phyloP scores from a whole-genome alignment of 1,140 invertebrate species.

The Drosophila navojoa region DNA sequence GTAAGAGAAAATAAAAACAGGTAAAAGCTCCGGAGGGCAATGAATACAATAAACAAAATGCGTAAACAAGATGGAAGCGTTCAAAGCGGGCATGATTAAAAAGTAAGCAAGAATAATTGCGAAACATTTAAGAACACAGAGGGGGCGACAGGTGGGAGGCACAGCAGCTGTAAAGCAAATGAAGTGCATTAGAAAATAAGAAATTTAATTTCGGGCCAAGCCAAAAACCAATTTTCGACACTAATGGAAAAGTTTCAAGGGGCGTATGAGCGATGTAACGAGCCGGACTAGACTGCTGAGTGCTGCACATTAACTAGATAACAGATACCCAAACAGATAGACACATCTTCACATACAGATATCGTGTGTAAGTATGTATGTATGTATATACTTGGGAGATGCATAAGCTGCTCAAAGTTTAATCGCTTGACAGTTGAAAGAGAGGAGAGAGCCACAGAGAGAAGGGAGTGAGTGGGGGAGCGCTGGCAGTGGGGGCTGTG shows the following conservation, averaged over 20 bases:
- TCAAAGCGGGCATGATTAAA: slow-evolving; percentile 38
- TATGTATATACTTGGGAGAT: slow-evolving; percentile 50
- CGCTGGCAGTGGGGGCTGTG: neutral
- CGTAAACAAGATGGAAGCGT: slow-evolving; percentile 52
- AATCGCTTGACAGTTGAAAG: slow-evolving; percentile 70
- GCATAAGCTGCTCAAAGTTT: slow-evolving; percentile 79
- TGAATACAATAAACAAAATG: slow-evolving; percentile 74
- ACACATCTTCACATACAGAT: slow-evolving; percentile 13
- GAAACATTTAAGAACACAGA: slow-evolving; percentile 38
- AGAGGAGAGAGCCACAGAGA: neutral
- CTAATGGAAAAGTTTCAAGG: slow-evolving; percentile 49
- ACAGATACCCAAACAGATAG: slow-evolving; percentile 50
- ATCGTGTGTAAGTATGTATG: neutral
- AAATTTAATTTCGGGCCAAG: slow-evolving; percentile 44
- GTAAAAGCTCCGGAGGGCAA: slow-evolving; percentile 62
- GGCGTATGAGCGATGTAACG: neutral
- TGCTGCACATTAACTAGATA: slow-evolving; percentile 70
- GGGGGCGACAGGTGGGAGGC: neutral
- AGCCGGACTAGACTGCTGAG: slow-evolving; percentile 44
- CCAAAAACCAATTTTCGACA: slow-evolving; percentile 40
- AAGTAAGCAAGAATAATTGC: slow-evolving; percentile 56
- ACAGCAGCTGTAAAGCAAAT: slow-evolving; percentile 18
- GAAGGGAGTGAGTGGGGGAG: neutral
- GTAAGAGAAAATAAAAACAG: neutral
- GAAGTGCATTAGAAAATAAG: slow-evolving; percentile 41